Evolutionary conservation across 2,797 vertebrate genomes (phyloP), one percentile per base, ranked within the genome.

Genomic region (Myotis pilosus): DNA sequence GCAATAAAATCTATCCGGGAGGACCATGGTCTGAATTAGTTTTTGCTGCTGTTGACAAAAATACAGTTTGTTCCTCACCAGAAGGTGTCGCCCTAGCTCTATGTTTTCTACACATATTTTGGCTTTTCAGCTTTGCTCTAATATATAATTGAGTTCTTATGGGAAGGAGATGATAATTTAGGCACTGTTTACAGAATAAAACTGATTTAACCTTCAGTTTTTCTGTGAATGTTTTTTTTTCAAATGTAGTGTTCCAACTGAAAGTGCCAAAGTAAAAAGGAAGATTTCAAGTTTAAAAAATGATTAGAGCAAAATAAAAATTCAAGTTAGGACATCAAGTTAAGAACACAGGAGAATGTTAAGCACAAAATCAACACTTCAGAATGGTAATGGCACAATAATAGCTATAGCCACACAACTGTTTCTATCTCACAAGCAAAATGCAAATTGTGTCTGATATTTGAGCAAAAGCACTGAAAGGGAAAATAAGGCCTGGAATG

Each of bases 81-180:
- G 97, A 49, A 98, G 98, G 95, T 97, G 98, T 97, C 97, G 92
- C 95, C 53, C 79, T 75, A 72, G 95, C n/a, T 88, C 97, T 95
- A 90, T 12, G 36, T 51, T 96, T 92, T 66, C 55, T 69, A 5
- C n/a, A 0, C 1, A 6, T 55, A 36, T n/a, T 85, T 53, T 2
- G 23, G 95, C 82, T 96, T 89, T 72, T 69, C 92, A 53, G 36
- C 23, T 62, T 53, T 36, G 36, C 64, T 96, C 74, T 57, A 85
- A 80, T 88, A 23, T 76, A 60, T 95, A 96, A 95, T 97, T 97
- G 96, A 88, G 92, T 92, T 96, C 94, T 92, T 94, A 92, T 76
- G 85, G 75, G 60, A 85, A 81, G 33, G 55, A 51, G 94, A 93
- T 93, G 96, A 94, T 98, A 71, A 68, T 95, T 96, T 53, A 79